Evolutionary conservation across 2,888 invertebrate species (phyloP), one percentile per base, ranked within the genome.

Genomic region (Morpho helenor): DNA sequence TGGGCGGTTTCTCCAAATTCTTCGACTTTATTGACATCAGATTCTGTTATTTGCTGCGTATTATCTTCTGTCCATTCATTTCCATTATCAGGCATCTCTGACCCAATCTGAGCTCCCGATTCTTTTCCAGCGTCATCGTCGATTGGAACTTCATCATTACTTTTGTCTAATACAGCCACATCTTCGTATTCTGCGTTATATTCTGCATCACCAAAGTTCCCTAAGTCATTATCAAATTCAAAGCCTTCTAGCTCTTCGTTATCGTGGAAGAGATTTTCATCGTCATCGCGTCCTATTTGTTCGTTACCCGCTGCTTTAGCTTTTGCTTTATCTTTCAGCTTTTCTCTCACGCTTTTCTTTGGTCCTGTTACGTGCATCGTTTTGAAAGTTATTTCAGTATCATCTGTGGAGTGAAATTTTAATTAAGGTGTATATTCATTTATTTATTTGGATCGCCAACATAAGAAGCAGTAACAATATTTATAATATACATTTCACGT

Each of bases 131-230:
- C 49, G 6, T 43, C 10, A 9, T 64, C 60, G 39, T 63, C 60
- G 7, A 57, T 40, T 43, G 56, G 45, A 7, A 64, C 55, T 41
- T 62, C 41, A 5, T 63, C 60, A 7, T 50, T 42, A 9, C 41
- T 6, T 2, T 45, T 23, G 8, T 63, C 60, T 16, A 59, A n/a
- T 4, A 57, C 4, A 7, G 57, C 40, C 31, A 59, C 52, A 23
- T 66, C 65, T 22, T 48, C 9, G 42, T 57, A 49, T 4, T 52
- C 49, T 3, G 56, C 42, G 39, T 10, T 43, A 16, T 49, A 41
- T 9, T 45, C 48, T 10, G 42, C 56, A 44, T 54, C 39, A 23
- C 9, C 49, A 40, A 48, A 43, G 2, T 53, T 44, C 16, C 9
- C 48, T 23, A 1, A 7, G 23, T 8, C n/a, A 2, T 52, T 40